These are phyloP conservation scores for Bhutanitis thaidina DNA, from an alignment of 2,888 invertebrate species.

Conservation along the genomic window DNA sequence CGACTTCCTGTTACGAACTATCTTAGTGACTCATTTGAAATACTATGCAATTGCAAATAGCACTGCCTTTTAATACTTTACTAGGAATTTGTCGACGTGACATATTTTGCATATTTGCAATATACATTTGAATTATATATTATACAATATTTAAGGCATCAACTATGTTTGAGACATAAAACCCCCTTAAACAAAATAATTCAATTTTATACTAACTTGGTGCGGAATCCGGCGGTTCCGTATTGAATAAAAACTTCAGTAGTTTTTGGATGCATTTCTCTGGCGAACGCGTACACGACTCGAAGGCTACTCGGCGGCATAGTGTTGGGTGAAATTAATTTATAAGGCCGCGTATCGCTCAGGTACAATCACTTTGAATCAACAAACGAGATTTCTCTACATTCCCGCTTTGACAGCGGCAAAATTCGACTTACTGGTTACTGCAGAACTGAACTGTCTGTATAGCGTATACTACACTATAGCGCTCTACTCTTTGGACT, in stretches of 20 bases:
- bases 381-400: conserved; percentile 70
- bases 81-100: conserved; percentile 35
- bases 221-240: conserved; percentile 92
- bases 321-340: conserved; percentile 64
- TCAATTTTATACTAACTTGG: conserved; percentile 81
- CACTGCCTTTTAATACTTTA: conserved; percentile 27
- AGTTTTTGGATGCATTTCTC: conserved; percentile 88
- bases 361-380: conserved; percentile 72
- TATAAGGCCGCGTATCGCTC: conserved; percentile 63
- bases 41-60: conserved; percentile 31
- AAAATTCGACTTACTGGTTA: conserved; percentile 39
- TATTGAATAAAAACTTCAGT: conserved; percentile 85
- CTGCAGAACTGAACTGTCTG: conserved; percentile 24
- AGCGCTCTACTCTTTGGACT: too few species aligned
- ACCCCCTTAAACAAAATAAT: conserved; percentile 30
- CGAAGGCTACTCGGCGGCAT: conserved; percentile 81
- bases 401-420: conserved; percentile 58
- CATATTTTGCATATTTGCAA: conserved; percentile 23
- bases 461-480: too few species aligned
- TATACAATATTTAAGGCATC: conserved; percentile 27
- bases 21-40: conserved; percentile 57
- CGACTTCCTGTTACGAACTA: conserved; percentile 71
- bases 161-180: conserved; percentile 32
- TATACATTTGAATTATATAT: conserved; percentile 17
- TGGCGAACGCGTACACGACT: conserved; percentile 87